These are phyloP conservation scores for Pseudomugil tenellus DNA, from an alignment of 2,797 vertebrate genomes.

Conservation along the genomic window DNA sequence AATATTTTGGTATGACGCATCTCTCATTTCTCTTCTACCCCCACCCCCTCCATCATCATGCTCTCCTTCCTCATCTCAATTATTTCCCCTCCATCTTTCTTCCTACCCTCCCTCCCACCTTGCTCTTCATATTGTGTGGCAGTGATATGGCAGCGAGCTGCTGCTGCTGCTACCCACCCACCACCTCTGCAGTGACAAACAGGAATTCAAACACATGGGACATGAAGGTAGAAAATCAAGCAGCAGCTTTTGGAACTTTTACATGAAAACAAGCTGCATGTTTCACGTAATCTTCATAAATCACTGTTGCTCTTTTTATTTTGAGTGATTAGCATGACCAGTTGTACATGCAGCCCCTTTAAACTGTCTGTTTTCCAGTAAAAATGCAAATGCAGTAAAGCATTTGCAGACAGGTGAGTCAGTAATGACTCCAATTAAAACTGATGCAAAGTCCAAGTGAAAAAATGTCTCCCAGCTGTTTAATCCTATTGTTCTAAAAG, in stretches of 20 bases:
- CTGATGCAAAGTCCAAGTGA: neutral
- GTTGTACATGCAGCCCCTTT: neutral
- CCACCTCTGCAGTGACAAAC: conserved; percentile 49
- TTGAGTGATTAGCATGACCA: neutral
- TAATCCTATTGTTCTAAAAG: conserved; percentile 4
- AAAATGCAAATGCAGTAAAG: neutral
- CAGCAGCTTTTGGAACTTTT: neutral
- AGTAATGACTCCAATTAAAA: neutral
- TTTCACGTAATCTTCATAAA: neutral
- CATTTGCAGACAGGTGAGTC: neutral
- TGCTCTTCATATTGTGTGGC: conserved; percentile 54
- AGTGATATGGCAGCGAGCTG: conserved; percentile 56
- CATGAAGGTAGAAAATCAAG: neutral
- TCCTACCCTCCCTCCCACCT: conserved; percentile 39
- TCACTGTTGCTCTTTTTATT: neutral
- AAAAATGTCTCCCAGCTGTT: conserved; percentile 4
- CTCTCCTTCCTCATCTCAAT: conserved; percentile 26
- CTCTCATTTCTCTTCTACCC: no score
- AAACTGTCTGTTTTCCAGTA: neutral
- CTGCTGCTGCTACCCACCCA: conserved; percentile 51
- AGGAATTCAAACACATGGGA: conserved; percentile 26
- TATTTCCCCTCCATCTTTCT: conserved; percentile 48
- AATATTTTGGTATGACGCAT: conserved; percentile 67
- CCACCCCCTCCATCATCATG: neutral
- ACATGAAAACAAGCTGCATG: neutral